Evolutionary conservation across 2,113 vertebrate genomes (phyloP), one percentile per base, ranked within the genome.

Genomic region (Trogon melanurus): DNA sequence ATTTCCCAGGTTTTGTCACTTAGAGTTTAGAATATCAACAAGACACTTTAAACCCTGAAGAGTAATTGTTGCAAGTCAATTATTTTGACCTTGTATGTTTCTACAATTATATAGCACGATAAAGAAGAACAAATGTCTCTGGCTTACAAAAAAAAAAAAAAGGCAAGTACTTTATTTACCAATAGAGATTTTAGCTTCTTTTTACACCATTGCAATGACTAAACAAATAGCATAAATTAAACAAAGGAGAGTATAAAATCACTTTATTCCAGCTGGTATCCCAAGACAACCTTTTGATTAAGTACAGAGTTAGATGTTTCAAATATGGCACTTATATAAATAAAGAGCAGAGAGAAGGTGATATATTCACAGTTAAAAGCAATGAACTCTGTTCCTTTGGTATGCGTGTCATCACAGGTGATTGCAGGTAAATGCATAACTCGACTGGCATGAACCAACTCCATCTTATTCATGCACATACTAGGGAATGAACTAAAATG

Each of bases 241-340:
- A 97, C 41, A 94, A 84, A 96, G 88, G 78, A 93, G 79, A 97
- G 95, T 97, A 96, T 93, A 97, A 98, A 98, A 98, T 93, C 54
- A 66, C 60, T 91, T 97, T 89, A 91, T 86, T 97, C 87, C 93
- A 97, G 91, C 95, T 97, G 91, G 93, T 97, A 96, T 84, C 95
- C 93, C 96, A 96, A 92, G 88, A 95, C 91, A 97, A 89, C 85
- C 70, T 88, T 97, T 96, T 95, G 73, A 96, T 89, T 97, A 97
- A 97, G 90, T 96, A 98, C 95, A 97, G 94, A 97, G 96, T 97
- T 86, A 96, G 70, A 91, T 95, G 56, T 92, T 94, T 97, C 95
- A 98, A 95, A 90, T 98, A 98, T 98, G 98, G 98, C 98, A 98
- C 98, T 98, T 98, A 96, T 95, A 92, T 92, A 92, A 96, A 97